phyloP scores from a whole-genome alignment of 2,888 invertebrate species.

The Oligia strigilis region DNA sequence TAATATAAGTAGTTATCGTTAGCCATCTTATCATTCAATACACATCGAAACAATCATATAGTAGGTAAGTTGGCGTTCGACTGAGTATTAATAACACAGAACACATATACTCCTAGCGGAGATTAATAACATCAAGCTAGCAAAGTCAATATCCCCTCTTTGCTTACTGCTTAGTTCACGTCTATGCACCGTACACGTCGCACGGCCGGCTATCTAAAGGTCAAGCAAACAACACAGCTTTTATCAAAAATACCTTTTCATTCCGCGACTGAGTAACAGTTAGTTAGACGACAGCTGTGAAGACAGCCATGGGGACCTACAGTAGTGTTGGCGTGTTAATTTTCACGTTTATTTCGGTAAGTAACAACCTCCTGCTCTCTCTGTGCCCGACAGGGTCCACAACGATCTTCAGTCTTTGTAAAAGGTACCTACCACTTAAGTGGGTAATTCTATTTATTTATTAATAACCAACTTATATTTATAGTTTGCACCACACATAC shows the following conservation, averaged over 20 bases:
- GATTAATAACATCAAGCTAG: neutral
- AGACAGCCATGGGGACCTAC: slow-evolving; percentile 17
- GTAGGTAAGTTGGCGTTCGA: neutral
- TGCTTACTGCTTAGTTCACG: neutral
- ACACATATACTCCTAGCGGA: no score
- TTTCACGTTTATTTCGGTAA: slow-evolving; percentile 36
- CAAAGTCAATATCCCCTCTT: neutral
- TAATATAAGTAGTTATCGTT: no score
- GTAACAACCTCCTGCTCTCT: neutral
- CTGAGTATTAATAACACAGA: neutral
- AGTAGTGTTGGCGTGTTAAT: slow-evolving; percentile 16
- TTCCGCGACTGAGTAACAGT: neutral
- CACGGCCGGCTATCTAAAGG: slow-evolving; percentile 18
- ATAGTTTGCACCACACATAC: neutral
- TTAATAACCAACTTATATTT: neutral
- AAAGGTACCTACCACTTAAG: neutral
- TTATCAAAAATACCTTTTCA: slow-evolving; percentile 17
- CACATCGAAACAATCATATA: neutral
- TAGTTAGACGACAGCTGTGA: slow-evolving; percentile 10
- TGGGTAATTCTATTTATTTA: no score
- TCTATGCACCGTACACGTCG: neutral
- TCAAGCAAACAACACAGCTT: slow-evolving; percentile 15
- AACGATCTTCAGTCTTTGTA: neutral
- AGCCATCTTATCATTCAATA: neutral
- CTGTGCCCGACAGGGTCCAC: neutral